Conservation (phyloP, 2,797 vertebrate species). For the Sorex maritimensis region DNA sequence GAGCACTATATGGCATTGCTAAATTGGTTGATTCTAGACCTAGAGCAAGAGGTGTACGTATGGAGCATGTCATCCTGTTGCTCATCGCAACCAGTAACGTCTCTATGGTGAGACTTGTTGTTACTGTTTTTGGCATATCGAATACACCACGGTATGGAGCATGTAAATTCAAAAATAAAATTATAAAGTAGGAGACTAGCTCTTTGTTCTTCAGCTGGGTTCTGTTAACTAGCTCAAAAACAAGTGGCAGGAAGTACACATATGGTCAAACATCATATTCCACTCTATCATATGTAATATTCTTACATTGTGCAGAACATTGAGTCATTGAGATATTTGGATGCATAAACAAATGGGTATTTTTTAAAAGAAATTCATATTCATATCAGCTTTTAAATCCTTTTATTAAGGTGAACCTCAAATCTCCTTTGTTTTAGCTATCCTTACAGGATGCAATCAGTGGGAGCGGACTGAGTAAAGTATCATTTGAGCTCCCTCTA, state of each 20-base stretch:
- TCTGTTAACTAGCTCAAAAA: background rate
- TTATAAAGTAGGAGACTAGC: background rate
- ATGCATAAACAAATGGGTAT: background rate
- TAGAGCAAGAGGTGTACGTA: background rate
- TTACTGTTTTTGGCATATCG: too few relatives aligned
- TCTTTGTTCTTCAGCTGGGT: background rate
- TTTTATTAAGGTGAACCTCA: constrained; percentile 37
- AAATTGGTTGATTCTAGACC: background rate
- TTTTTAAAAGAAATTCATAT: constrained; percentile 55
- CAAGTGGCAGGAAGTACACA: background rate
- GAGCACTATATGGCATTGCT: background rate
- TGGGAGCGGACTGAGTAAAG: constrained; percentile 64
- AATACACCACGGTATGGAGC: too few relatives aligned
- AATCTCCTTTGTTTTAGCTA: background rate
- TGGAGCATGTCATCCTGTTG: too few relatives aligned
- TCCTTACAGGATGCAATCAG: rapidly evolving
- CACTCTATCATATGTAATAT: background rate
- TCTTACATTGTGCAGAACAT: background rate
- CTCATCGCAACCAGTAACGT: too few relatives aligned
- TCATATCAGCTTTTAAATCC: constrained; percentile 6
- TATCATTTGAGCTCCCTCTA: constrained; percentile 89
- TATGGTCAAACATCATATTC: background rate
- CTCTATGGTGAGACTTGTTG: too few relatives aligned
- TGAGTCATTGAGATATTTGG: background rate
- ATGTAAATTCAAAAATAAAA: background rate